These are phyloP conservation scores for Lophotriccus pileatus DNA, from an alignment of 2,797 vertebrate genomes.

Conservation along the genomic window DNA sequence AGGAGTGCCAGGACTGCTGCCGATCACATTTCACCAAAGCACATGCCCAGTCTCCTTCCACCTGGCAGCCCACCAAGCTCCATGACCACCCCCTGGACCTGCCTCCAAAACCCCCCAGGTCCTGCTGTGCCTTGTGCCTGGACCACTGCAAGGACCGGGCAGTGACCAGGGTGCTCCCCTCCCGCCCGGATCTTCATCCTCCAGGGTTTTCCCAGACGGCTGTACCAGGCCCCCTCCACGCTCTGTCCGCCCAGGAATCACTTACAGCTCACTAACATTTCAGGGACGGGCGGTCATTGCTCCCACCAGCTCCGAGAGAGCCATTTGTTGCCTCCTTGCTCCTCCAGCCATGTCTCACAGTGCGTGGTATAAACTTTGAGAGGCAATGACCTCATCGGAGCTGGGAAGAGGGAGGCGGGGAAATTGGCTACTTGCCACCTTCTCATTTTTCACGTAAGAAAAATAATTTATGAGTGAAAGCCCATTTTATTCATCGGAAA, in stretches of 20 bases:
- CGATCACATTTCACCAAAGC: neutral
- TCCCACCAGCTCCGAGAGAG: neutral
- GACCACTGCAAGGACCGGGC: neutral
- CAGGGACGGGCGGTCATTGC: neutral
- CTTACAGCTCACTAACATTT: neutral
- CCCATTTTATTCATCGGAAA: neutral
- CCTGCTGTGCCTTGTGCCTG: neutral
- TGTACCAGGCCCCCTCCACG: neutral
- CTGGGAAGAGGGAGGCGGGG: slow-evolving; percentile 25
- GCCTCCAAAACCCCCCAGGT: rapidly evolving
- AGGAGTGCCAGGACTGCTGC: neutral
- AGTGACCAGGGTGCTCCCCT: neutral
- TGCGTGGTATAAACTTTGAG: slow-evolving; percentile 42
- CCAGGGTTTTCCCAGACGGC: rapidly evolving
- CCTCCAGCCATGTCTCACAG: slow-evolving; percentile 34
- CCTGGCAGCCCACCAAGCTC: neutral
- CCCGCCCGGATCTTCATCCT: rapidly evolving
- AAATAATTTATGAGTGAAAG: slow-evolving; percentile 36
- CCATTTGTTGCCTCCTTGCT: neutral
- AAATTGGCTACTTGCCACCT: slow-evolving; percentile 47
- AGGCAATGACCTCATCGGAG: slow-evolving; percentile 66
- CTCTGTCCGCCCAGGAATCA: neutral
- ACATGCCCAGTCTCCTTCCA: neutral
- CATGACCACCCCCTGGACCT: rapidly evolving
- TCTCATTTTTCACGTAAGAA: slow-evolving; percentile 56